Conservation (phyloP, 1,140 invertebrate species). For the Papilio machaon region DNA sequence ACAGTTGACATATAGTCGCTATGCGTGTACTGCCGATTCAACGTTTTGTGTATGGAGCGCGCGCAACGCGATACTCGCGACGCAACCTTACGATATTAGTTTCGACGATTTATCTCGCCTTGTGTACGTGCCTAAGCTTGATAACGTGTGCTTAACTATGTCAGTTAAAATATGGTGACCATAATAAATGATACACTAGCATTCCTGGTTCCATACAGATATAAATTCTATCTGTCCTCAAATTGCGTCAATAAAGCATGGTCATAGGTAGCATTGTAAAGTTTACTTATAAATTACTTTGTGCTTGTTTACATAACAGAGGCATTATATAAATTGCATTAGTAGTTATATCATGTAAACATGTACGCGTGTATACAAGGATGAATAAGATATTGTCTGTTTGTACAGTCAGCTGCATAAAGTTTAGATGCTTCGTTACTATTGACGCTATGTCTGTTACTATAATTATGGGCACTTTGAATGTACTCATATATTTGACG, state of each 20-base stretch:
- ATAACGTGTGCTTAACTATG: neutral
- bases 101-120: too few species aligned
- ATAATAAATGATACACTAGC: neutral
- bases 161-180: neutral
- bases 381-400: neutral
- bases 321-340: constrained; percentile 14
- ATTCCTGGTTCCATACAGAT: neutral
- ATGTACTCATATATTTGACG: too few species aligned
- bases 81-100: too few species aligned
- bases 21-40: too few species aligned
- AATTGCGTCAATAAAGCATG: neutral
- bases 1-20: too few species aligned
- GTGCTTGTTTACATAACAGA: neutral
- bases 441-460: too few species aligned
- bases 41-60: too few species aligned
- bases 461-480: too few species aligned
- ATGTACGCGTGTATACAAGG: neutral
- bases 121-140: neutral
- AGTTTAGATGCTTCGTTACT: too few species aligned
- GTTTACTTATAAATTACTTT: neutral
- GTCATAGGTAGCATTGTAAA: neutral
- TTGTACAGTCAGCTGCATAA: too few species aligned
- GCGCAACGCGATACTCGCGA: too few species aligned
- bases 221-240: neutral
- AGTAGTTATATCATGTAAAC: neutral